phyloP scores from a whole-genome alignment of 2,797 vertebrate species.

The Phoebastria nigripes region DNA sequence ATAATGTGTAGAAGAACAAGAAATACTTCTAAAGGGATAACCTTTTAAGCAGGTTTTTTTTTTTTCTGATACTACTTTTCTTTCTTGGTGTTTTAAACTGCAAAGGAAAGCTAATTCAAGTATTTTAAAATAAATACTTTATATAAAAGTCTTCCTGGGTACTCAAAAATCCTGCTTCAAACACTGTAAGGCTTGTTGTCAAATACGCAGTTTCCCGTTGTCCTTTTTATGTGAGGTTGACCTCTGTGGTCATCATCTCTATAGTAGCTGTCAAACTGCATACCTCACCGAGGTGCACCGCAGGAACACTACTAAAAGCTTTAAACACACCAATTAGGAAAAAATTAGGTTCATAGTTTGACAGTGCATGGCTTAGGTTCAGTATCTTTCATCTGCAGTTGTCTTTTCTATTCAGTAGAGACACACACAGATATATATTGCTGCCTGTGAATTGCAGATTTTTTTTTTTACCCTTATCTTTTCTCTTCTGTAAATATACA shows the following conservation, averaged over 20 bases:
- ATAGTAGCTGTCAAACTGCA: neutral
- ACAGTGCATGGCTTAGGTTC: neutral
- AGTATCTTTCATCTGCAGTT: neutral
- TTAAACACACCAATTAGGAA: neutral
- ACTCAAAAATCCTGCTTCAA: neutral
- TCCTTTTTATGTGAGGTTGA: neutral
- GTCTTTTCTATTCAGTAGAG: neutral
- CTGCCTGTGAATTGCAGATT: neutral
- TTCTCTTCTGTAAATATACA: neutral
- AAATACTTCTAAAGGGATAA: neutral
- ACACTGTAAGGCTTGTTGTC: neutral
- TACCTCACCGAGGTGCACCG: neutral
- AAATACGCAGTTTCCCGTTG: neutral
- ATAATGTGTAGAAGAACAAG: neutral
- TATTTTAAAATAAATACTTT: neutral
- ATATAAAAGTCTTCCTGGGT: neutral
- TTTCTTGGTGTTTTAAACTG: neutral
- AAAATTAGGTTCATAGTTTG: neutral
- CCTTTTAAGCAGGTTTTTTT: neutral
- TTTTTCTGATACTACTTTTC: neutral
- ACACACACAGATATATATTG: neutral
- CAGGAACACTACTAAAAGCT: neutral
- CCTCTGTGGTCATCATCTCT: neutral
- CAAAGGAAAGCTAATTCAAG: neutral
- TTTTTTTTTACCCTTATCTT: neutral